These are phyloP conservation scores for Artibeus jamaicensis DNA, from an alignment of 2,797 vertebrate species.

Conservation along the genomic window DNA sequence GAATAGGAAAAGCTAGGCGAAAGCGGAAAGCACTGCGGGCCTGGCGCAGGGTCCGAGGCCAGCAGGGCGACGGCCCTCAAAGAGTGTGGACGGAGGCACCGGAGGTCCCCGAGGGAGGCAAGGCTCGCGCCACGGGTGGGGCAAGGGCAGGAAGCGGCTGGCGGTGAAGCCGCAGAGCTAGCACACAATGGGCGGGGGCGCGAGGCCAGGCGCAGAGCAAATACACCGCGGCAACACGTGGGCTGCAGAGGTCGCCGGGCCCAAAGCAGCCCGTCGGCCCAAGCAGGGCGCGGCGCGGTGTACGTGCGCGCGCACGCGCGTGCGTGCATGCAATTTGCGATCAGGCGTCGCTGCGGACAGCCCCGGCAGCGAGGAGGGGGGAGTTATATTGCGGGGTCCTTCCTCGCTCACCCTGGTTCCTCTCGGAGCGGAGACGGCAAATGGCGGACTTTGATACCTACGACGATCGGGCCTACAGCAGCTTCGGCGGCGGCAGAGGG, in stretches of 20 bases:
- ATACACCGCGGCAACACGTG: background rate
- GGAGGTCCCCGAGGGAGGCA: too few relatives aligned
- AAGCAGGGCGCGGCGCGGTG: constrained; percentile 50
- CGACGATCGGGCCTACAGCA: constrained; percentile 95
- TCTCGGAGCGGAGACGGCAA: constrained; percentile 88
- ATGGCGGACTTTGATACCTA: constrained; percentile 98
- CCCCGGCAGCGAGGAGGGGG: constrained; percentile 76
- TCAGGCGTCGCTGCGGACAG: constrained; percentile 79
- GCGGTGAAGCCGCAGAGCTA: background rate
- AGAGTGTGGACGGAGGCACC: too few relatives aligned
- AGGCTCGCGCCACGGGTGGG: background rate
- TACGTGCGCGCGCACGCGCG: constrained; percentile 47
- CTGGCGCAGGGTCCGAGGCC: too few relatives aligned
- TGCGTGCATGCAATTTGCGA: constrained; percentile 68
- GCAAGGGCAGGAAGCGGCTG: background rate
- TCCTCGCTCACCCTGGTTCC: constrained; percentile 87
- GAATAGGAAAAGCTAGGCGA: background rate
- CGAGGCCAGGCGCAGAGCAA: background rate
- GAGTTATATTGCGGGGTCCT: constrained; percentile 87
- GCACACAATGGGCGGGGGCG: constrained; percentile 65
- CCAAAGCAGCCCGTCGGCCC: constrained; percentile 8
- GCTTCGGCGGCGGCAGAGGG: constrained; percentile 95
- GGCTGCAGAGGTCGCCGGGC: background rate
- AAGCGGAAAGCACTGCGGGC: background rate
- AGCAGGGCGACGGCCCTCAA: rapidly evolving